Conservation (phyloP, 2,888 invertebrate species). For the Sarcophaga caerulescens region DNA sequence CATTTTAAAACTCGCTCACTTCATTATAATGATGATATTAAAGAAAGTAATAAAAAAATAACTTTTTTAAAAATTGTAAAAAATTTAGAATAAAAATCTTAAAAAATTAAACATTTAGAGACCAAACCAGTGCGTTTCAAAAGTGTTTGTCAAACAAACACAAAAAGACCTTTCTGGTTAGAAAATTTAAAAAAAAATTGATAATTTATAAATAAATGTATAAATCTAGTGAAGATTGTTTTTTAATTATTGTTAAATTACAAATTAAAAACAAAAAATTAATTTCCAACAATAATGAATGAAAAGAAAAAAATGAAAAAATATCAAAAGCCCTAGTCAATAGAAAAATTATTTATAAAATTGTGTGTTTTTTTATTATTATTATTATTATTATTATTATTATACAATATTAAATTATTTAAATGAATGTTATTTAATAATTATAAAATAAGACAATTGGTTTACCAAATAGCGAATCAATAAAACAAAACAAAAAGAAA, state of each 20-base stretch:
- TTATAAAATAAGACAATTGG: constrained; percentile 39
- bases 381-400: neutral
- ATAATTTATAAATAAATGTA: neutral
- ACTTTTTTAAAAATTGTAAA: neutral
- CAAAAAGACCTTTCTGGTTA: constrained; percentile 12
- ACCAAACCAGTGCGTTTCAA: constrained; percentile 63
- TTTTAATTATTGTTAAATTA: neutral
- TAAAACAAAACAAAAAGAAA: constrained; percentile 15
- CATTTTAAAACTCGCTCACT: constrained; percentile 47
- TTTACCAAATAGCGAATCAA: constrained; percentile 51
- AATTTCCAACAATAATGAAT: constrained; percentile 33
- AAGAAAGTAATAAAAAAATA: neutral
- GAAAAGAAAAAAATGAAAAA: constrained; percentile 52
- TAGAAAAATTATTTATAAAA: constrained; percentile 79
- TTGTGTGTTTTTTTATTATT: constrained; percentile 40
- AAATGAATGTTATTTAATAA: constrained; percentile 36
- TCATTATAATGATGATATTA: neutral
- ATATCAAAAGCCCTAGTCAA: constrained; percentile 79
- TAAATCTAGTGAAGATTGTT: constrained; percentile 57
- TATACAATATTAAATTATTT: constrained; percentile 38
- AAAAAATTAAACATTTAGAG: neutral
- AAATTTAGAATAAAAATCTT: neutral
- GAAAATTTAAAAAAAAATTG: constrained; percentile 17
- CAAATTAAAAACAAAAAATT: constrained; percentile 33
- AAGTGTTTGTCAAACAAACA: constrained; percentile 58